A percentile compares a stretch with the other conserved stretches of the same genome.
Evolutionary conservation across 2,113 vertebrate genomes (phyloP).

Genomic region (Aleadryas rufinucha): DNA sequence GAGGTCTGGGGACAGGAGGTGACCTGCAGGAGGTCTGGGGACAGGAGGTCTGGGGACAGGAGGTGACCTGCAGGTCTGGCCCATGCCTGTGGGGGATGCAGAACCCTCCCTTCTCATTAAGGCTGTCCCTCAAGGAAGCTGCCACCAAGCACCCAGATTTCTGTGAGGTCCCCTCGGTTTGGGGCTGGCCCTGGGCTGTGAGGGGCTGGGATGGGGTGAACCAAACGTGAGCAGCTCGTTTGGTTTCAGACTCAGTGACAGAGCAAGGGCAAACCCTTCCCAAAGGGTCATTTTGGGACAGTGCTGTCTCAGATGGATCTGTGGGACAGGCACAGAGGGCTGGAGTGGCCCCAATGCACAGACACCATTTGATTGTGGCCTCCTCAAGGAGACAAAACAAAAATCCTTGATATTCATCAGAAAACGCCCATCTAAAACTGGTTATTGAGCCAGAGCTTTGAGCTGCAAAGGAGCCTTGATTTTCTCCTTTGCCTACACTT

Average conservation of each 20-base stretch:
- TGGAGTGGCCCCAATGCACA: background rate
- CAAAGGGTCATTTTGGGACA: background rate
- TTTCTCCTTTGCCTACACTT: background rate
- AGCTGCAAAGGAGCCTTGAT: background rate
- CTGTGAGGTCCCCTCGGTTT: rapidly evolving
- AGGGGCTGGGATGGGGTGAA: background rate
- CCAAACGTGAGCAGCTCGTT: background rate
- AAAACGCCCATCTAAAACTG: background rate
- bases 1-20: background rate
- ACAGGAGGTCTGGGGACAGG: background rate
- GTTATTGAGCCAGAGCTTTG: background rate
- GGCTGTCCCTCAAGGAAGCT: background rate
- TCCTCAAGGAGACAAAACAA: background rate
- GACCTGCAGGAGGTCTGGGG: background rate
- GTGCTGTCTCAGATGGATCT: background rate
- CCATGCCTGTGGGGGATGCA: background rate
- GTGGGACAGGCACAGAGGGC: background rate
- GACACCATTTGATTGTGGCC: background rate
- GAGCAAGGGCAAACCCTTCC: background rate
- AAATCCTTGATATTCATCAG: background rate
- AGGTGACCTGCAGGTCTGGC: background rate
- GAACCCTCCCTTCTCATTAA: background rate
- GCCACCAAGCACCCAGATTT: background rate
- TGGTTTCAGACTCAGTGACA: background rate
- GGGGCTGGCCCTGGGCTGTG: background rate